phyloP scores from a whole-genome alignment of 2,888 invertebrate species.

The Amblyjoppa proteus region DNA sequence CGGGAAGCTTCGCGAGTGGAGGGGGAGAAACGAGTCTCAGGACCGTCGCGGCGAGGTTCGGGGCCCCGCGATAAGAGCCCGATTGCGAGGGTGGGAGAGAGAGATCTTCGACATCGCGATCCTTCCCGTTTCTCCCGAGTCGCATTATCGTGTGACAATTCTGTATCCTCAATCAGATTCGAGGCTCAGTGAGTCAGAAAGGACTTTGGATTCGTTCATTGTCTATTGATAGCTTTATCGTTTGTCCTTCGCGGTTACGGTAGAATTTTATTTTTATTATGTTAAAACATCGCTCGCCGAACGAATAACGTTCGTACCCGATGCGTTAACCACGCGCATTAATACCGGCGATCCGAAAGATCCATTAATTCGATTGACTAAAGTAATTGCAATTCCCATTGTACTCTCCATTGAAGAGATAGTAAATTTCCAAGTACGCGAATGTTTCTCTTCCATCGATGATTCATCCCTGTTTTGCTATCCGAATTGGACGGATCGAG shows the following conservation, averaged over 20 bases:
- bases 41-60: constrained; percentile 39
- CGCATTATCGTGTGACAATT: background rate
- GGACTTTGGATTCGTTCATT: no score
- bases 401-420: background rate
- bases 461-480: constrained; percentile 66
- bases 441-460: constrained; percentile 30
- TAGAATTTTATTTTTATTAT: no score
- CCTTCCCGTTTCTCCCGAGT: background rate
- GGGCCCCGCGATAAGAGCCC: constrained; percentile 27
- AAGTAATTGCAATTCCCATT: background rate
- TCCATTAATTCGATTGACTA: background rate
- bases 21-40: constrained; percentile 54
- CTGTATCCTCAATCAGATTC: no score
- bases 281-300: no score
- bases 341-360: background rate
- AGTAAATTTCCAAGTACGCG: constrained; percentile 38
- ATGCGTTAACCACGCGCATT: no score
- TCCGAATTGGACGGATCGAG: constrained; percentile 74
- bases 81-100: background rate
- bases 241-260: no score
- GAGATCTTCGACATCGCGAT: background rate
- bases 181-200: no score
- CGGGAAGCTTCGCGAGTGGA: constrained; percentile 45
- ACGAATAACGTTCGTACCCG: no score
- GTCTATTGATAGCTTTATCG: no score